Conservation (phyloP, 2,888 invertebrate species). For the Hyposoter dolosus region DNA sequence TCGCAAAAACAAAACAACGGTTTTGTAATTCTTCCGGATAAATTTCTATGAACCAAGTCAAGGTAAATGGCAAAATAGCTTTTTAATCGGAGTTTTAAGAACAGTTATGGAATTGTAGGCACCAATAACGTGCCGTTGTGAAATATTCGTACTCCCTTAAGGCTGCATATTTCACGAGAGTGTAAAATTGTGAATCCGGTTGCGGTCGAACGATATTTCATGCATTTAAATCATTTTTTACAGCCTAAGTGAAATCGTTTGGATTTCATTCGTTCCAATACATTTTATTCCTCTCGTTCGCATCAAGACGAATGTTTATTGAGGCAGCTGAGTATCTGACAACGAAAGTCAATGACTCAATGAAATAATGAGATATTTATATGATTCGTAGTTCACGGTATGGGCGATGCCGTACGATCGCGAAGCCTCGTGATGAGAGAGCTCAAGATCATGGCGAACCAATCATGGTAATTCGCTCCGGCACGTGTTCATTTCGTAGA, state of each 20-base stretch:
- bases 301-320: neutral
- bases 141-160: conserved; percentile 8
- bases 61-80: conserved; percentile 18
- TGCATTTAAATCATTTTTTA: neutral
- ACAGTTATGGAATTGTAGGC: neutral
- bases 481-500: neutral
- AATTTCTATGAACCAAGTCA: conserved; percentile 5
- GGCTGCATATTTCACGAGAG: neutral
- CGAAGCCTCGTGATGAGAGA: neutral
- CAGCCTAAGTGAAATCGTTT: neutral
- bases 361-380: neutral
- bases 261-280: neutral
- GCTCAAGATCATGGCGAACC: conserved; percentile 19
- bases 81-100: neutral
- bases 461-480: conserved; percentile 36
- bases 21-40: conserved; percentile 2
- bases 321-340: neutral
- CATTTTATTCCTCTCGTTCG: neutral
- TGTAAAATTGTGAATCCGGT: neutral
- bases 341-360: neutral
- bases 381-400: neutral
- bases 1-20: conserved; percentile 1
- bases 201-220: neutral
- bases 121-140: neutral
- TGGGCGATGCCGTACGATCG: neutral